Conservation (phyloP, 2,888 invertebrate genomes). For the Agrochola lota region DNA sequence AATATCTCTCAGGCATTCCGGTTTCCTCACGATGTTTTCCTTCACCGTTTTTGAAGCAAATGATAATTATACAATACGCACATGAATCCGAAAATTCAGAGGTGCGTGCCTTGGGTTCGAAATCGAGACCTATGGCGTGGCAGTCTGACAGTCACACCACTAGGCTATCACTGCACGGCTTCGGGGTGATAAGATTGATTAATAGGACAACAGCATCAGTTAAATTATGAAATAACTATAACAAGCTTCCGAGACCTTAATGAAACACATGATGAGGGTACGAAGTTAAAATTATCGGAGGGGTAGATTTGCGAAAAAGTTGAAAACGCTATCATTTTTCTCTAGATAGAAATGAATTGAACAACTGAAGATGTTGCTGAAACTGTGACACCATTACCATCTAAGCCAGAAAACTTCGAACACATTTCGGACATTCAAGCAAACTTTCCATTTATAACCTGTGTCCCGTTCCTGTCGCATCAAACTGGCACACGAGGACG, state of each 20-base stretch:
- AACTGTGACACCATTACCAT: not conserved
- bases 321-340: not conserved
- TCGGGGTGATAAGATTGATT: not conserved
- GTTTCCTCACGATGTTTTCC: too few relatives aligned
- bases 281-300: not conserved
- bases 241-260: not conserved
- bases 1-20: too few relatives aligned
- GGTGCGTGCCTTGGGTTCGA: too few relatives aligned
- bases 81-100: too few relatives aligned
- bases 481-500: constrained; percentile 59
- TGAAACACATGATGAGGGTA: not conserved
- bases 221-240: not conserved
- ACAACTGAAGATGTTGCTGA: too few relatives aligned
- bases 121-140: too few relatives aligned
- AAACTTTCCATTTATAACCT: constrained; percentile 49
- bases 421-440: constrained; percentile 21
- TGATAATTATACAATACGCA: too few relatives aligned
- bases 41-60: too few relatives aligned
- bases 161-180: too few relatives aligned
- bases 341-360: too few relatives aligned
- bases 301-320: not conserved
- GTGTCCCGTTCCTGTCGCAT: constrained; percentile 49
- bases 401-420: constrained; percentile 7
- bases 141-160: too few relatives aligned
- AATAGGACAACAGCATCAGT: not conserved